Percentiles rank a stretch among this genome's conserved stretches.
Evolutionary conservation across 2,888 invertebrate species (phyloP).

Genomic region (Rhodophaea formosa): DNA sequence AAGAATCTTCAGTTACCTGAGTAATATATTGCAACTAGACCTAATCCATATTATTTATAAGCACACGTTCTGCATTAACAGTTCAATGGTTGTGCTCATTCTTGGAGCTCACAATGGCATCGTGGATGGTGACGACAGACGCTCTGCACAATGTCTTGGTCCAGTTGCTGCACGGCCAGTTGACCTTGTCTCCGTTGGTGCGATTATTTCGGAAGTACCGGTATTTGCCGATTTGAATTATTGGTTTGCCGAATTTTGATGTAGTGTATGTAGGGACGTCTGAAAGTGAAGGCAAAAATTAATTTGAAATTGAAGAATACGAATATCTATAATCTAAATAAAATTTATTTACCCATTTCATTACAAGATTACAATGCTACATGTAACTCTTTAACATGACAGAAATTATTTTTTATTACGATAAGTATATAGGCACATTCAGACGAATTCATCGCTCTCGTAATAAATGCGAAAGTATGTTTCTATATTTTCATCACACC

Average conservation of each 20-base stretch:
- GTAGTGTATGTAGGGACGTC: conserved; percentile 10
- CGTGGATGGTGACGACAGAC: conserved; percentile 27
- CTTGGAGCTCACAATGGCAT: conserved; percentile 28
- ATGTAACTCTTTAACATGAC: no score
- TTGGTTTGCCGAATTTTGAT: conserved; percentile 30
- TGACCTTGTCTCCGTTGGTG: background rate
- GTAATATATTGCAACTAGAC: no score
- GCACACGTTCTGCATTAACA: no score
- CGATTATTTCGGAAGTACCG: conserved; percentile 31
- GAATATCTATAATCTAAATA: background rate
- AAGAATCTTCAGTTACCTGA: no score
- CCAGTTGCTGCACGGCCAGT: background rate
- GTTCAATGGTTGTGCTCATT: conserved; percentile 34
- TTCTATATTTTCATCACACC: no score
- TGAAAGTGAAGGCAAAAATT: background rate
- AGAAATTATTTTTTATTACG: no score
- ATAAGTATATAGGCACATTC: no score
- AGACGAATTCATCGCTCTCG: no score
- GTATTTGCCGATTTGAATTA: conserved; percentile 31
- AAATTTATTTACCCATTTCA: background rate
- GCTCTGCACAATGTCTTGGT: conserved; percentile 22
- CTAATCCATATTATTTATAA: no score
- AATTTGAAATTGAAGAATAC: background rate
- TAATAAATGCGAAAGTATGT: no score
- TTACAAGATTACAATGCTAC: no score